Base-by-base conservation (phyloP, 1,140 invertebrate genomes). In the Cephus cinctus region DNA sequence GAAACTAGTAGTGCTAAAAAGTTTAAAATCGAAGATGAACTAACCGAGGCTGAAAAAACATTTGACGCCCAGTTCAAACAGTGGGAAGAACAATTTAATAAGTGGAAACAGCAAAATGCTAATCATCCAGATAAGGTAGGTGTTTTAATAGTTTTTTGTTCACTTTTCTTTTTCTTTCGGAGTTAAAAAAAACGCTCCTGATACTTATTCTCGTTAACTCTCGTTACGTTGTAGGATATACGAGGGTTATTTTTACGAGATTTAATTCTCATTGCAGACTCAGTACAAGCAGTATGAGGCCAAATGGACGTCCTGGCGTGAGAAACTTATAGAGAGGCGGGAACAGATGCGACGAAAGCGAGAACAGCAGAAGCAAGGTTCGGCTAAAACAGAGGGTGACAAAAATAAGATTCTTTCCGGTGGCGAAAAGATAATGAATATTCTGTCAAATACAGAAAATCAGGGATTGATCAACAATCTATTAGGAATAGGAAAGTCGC, bases 61-160 rank as follows among this genome's bases (percentile, higher is more conserved):
- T 92, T 93, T 74, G 88, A 91, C 63, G 82, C 83, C 43, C 83
- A 91, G 61, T 92, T 93, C 63, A 81, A 84, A 63, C 85, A 88
- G 59, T 93, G 89, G 89, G 89, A 93, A 71, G 81, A 86, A 52
- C 85, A 91, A 60, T 91, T 92, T 64, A 84, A 88, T 55, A 86
- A 86, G 56, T 93, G 90, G 90, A 89, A 88, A 67, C 80, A 83
- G 48, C 86, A 89, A 61, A 92, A 92, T 77, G 83, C 83, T 15
- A 88, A 89, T 70, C 89, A 93, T 80, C 89, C 89, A 11, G 89
- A 92, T 63, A 89, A 88, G 73, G 82, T 84, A 72, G 68, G 62
- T 68, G 16, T 34, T 23, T 21, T 1, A 34, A 43, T 44, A 25
- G n/a, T n/a, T n/a, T n/a, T n/a, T n/a, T n/a, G n/a, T n/a, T n/a